Evolutionary conservation across 2,113 vertebrate genomes (phyloP).

Genomic region (Morone chrysops): DNA sequence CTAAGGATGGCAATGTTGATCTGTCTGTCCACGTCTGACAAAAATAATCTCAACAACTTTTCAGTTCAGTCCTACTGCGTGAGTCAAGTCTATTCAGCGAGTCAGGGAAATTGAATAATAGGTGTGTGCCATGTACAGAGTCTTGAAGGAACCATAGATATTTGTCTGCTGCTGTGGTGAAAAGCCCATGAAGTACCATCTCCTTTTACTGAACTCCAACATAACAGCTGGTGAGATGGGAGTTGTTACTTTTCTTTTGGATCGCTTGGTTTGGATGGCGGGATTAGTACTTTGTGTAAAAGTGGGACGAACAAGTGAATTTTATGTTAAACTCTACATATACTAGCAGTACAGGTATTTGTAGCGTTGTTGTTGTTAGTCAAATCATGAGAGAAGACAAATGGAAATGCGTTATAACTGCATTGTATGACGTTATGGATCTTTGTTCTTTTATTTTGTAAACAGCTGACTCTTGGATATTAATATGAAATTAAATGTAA

Average conservation of each 20-base stretch:
- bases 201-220: neutral
- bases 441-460: neutral
- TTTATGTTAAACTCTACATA: neutral
- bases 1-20: neutral
- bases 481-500: neutral
- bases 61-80: neutral
- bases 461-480: neutral
- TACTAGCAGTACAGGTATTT: neutral
- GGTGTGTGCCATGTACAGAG: conserved; percentile 1
- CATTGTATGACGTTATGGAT: neutral
- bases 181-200: neutral
- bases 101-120: neutral
- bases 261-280: neutral
- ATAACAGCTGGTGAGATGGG: neutral
- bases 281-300: neutral
- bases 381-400: neutral
- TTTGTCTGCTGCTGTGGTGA: conserved; percentile 5
- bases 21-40: neutral
- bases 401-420: neutral
- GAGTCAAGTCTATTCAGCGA: conserved; percentile 14
- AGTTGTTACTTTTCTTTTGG: neutral
- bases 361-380: neutral
- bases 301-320: neutral
- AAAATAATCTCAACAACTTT: neutral
- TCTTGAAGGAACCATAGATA: conserved; percentile 27